phyloP scores from a whole-genome alignment of 2,888 invertebrate genomes.

The Lepidonotus clava region DNA sequence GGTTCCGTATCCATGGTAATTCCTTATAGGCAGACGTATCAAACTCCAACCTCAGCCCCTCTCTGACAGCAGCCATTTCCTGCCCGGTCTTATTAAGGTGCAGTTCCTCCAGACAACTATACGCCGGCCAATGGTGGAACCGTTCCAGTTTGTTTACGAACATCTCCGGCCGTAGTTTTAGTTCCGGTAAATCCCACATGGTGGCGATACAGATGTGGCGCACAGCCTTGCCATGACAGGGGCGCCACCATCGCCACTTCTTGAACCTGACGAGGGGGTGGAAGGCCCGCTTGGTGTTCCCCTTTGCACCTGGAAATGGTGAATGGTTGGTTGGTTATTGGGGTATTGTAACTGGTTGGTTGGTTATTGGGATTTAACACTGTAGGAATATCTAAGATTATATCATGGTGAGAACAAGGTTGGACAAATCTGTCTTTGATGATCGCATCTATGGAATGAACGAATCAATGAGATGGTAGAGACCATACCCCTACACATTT shows the following conservation, averaged over 20 bases:
- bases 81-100: neutral
- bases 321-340: neutral
- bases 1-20: neutral
- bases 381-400: too few species aligned
- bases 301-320: neutral
- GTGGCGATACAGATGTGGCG: conserved; percentile 1
- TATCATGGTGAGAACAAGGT: too few species aligned
- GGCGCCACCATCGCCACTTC: neutral
- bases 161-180: neutral
- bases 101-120: neutral
- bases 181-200: conserved; percentile 5
- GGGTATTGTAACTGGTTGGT: neutral
- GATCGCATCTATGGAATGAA: too few species aligned
- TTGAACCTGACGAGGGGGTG: conserved; percentile 23
- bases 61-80: neutral
- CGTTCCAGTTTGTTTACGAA: neutral
- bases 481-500: too few species aligned
- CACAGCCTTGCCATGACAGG: neutral
- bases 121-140: neutral
- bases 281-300: neutral
- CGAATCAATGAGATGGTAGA: too few species aligned
- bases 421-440: too few species aligned
- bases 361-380: too few species aligned
- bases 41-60: neutral
- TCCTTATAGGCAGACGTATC: neutral